Evolutionary conservation across 2,797 vertebrate species (phyloP).

Genomic region (Xerus rutilus): DNA sequence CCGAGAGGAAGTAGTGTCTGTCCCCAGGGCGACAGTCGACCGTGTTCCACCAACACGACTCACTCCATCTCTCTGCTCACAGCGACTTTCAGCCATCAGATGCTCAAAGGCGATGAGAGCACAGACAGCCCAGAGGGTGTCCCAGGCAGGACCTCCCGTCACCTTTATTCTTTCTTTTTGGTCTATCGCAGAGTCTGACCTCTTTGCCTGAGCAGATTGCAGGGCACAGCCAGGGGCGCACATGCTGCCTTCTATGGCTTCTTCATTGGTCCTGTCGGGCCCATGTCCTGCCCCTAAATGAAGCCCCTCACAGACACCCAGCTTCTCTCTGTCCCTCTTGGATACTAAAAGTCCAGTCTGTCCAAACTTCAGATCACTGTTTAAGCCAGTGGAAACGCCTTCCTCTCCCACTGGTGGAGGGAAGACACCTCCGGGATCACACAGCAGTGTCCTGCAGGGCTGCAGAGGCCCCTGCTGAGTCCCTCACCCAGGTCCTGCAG

Average conservation of each 20-base stretch:
- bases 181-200: neutral
- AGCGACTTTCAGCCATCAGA: neutral
- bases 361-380: neutral
- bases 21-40: neutral
- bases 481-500: neutral
- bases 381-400: neutral
- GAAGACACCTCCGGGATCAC: neutral
- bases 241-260: no score
- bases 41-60: neutral
- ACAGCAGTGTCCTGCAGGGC: accelerated
- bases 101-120: neutral
- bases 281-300: neutral
- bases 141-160: neutral
- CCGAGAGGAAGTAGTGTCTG: neutral
- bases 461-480: neutral
- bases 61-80: neutral
- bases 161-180: neutral
- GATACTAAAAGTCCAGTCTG: neutral
- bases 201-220: neutral
- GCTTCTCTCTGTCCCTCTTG: neutral
- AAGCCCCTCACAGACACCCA: neutral
- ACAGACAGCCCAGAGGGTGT: neutral
- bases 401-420: accelerated
- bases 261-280: neutral
- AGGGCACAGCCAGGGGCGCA: neutral